phyloP scores from a whole-genome alignment of 1,140 invertebrate genomes.

The Sitophilus oryzae region DNA sequence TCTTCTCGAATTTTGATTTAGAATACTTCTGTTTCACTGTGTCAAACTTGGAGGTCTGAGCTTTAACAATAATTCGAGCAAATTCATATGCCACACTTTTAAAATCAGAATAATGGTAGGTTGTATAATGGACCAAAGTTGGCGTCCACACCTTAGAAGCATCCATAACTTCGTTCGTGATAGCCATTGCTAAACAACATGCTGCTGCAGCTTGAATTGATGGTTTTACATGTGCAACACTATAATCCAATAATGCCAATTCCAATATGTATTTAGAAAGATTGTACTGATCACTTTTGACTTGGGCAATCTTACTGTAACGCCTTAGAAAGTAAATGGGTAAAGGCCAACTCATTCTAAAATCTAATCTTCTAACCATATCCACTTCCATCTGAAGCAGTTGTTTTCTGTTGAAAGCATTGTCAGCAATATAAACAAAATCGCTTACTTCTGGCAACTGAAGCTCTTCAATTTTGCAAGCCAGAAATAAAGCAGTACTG shows the following conservation, averaged over 20 bases:
- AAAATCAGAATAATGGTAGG: constrained; percentile 45
- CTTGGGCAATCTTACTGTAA: constrained; percentile 58
- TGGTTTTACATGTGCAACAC: constrained; percentile 72
- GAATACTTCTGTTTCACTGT: constrained; percentile 48
- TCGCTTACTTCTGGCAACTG: constrained; percentile 81
- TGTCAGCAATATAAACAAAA: constrained; percentile 89
- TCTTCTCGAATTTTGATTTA: constrained; percentile 45
- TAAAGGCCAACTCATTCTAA: constrained; percentile 75
- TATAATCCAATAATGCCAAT: constrained; percentile 75
- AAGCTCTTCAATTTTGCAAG: constrained; percentile 95
- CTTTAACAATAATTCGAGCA: constrained; percentile 43
- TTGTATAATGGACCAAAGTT: constrained; percentile 46
- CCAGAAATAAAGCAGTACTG: constrained; percentile 84
- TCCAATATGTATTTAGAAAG: constrained; percentile 89
- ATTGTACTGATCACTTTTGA: constrained; percentile 67
- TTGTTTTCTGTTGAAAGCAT: constrained; percentile 46
- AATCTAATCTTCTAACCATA: constrained; percentile 71
- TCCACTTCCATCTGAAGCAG: constrained; percentile 68
- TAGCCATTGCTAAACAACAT: constrained; percentile 58
- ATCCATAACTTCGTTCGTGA: constrained; percentile 40
- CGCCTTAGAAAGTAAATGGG: constrained; percentile 82
- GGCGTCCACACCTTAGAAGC: constrained; percentile 45
- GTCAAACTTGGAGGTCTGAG: constrained; percentile 46
- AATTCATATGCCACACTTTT: constrained; percentile 43
- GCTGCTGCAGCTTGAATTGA: constrained; percentile 74